These are phyloP conservation scores for Florisuga fusca DNA, from an alignment of 2,797 vertebrate species.

Conservation along the genomic window DNA sequence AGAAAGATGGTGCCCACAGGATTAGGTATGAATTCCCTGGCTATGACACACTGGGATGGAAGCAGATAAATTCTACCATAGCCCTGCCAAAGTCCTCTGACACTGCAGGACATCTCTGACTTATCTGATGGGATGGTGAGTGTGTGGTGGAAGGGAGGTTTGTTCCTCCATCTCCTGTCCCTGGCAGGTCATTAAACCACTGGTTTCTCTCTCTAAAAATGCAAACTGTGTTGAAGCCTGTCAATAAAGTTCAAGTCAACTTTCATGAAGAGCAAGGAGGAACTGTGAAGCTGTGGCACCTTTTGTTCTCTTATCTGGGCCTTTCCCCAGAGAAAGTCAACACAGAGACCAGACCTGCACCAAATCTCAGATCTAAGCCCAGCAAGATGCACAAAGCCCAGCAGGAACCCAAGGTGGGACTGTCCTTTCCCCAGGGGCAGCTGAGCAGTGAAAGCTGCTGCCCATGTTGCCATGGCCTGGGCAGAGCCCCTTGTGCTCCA, in stretches of 20 bases:
- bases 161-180: not conserved
- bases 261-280: not conserved
- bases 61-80: not conserved
- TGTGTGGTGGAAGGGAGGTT: not conserved
- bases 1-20: not conserved
- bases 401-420: not conserved
- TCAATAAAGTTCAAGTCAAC: too few species aligned
- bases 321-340: not conserved
- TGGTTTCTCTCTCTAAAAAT: not conserved
- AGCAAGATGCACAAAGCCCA: too few species aligned
- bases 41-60: not conserved
- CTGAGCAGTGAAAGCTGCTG: not conserved
- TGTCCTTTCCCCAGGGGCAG: not conserved
- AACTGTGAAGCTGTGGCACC: not conserved
- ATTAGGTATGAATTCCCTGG: not conserved
- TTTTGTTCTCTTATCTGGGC: too few species aligned
- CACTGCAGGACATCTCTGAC: not conserved
- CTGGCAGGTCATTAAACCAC: not conserved
- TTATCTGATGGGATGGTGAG: not conserved
- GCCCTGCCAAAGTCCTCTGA: not conserved
- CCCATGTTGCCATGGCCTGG: fast-evolving
- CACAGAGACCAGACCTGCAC: not conserved
- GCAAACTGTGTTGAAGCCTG: not conserved
- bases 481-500: not conserved
- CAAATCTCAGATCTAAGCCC: not conserved